These are phyloP conservation scores for Manis crassicaudata DNA, from an alignment of 2,797 vertebrate genomes.

Conservation along the genomic window DNA sequence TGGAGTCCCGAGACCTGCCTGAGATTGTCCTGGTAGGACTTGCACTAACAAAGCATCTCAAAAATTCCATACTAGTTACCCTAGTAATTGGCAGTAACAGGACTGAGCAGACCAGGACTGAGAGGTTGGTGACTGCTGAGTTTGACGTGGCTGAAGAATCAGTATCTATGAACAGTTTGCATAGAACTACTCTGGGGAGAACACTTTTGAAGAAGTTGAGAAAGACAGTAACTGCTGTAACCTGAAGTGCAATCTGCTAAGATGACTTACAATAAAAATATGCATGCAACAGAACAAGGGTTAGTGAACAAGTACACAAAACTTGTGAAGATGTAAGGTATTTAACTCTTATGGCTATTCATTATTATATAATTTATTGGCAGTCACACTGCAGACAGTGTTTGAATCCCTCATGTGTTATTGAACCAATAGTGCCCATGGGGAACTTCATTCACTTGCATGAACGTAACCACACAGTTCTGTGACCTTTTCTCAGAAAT, in stretches of 20 bases:
- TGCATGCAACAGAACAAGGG: background rate
- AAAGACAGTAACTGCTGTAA: background rate
- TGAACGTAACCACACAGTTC: background rate
- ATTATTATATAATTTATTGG: background rate
- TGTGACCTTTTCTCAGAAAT: background rate
- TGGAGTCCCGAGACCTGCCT: background rate
- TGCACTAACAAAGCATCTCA: background rate
- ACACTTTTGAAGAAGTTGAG: background rate
- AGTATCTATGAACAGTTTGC: background rate
- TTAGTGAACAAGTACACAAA: background rate
- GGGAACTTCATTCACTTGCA: background rate
- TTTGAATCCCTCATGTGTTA: background rate
- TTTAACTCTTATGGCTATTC: background rate
- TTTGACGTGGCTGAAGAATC: background rate
- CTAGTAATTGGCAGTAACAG: background rate
- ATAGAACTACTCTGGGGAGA: background rate
- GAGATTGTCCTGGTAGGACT: background rate
- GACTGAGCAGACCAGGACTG: background rate
- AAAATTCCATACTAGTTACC: background rate
- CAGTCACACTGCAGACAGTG: background rate
- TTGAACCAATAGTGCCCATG: background rate
- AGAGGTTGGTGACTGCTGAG: background rate
- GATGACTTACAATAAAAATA: background rate
- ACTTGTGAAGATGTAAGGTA: slow-evolving; percentile 1
- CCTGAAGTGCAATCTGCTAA: background rate